These are phyloP conservation scores for Sebastes glaucus DNA, from an alignment of 2,797 vertebrate genomes.

Conservation along the genomic window DNA sequence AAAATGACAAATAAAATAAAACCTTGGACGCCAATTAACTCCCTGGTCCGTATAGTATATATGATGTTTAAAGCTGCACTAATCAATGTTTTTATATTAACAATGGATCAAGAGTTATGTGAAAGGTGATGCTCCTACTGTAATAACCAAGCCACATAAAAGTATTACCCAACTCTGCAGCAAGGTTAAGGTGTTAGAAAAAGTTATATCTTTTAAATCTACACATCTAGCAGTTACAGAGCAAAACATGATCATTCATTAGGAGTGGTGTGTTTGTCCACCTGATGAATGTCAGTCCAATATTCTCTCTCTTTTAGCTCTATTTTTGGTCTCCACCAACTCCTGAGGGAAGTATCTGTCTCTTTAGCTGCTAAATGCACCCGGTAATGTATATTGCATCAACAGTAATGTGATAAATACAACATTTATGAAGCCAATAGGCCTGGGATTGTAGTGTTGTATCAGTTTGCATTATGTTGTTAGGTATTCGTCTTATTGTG, in stretches of 20 bases:
- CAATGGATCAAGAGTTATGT: background rate
- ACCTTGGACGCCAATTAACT: background rate
- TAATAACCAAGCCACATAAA: background rate
- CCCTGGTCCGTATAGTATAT: background rate
- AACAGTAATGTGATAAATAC: background rate
- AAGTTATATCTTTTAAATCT: too few relatives aligned
- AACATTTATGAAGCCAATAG: background rate
- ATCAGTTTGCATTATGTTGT: background rate
- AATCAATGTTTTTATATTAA: background rate
- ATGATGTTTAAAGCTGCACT: background rate
- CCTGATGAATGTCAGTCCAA: too few relatives aligned
- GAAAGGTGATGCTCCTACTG: too few relatives aligned
- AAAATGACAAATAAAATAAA: background rate
- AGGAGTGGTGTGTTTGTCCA: too few relatives aligned
- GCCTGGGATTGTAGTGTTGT: background rate
- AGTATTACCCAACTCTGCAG: background rate
- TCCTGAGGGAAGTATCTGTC: background rate
- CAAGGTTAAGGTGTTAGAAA: background rate
- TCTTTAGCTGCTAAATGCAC: background rate
- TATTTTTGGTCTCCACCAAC: background rate
- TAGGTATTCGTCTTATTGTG: background rate
- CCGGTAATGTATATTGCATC: background rate
- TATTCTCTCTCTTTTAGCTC: too few relatives aligned
- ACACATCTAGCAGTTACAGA: background rate
- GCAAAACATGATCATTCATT: too few relatives aligned